Percentiles rank a stretch among this genome's conserved stretches.
Conservation (phyloP, 2,888 invertebrate genomes). For the Petrophora chlorosata region DNA sequence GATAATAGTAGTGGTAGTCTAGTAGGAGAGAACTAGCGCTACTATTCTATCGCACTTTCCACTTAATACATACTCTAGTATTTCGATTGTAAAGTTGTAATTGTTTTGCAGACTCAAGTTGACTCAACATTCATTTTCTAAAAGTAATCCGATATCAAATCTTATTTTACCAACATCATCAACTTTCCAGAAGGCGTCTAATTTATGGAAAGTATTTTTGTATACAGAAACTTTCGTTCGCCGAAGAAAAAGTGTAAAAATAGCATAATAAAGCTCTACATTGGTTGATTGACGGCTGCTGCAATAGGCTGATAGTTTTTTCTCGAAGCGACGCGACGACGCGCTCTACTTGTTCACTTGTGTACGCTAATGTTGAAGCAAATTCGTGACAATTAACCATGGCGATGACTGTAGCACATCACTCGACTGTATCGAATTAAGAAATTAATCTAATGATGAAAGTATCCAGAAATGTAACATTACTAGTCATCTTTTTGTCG, state of each 20-base stretch:
- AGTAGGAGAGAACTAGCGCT: no score
- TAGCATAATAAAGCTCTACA: slow-evolving; percentile 48
- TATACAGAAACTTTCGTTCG: slow-evolving; percentile 50
- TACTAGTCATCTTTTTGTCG: no score
- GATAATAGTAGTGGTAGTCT: no score
- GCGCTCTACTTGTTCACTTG: slow-evolving; percentile 57
- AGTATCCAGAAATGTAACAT: background rate
- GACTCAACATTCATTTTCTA: background rate
- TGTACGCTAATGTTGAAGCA: slow-evolving; percentile 54
- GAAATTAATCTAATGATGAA: slow-evolving; percentile 12
- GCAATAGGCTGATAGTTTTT: slow-evolving; percentile 50
- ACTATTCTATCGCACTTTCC: no score
- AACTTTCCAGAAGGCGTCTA: slow-evolving; percentile 46
- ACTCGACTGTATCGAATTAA: slow-evolving; percentile 19
- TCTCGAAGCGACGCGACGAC: slow-evolving; percentile 44
- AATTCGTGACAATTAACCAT: slow-evolving; percentile 54
- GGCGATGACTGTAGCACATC: slow-evolving; percentile 39
- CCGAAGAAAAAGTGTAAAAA: slow-evolving; percentile 50
- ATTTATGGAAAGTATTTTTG: slow-evolving; percentile 62
- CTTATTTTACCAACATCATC: slow-evolving; percentile 1
- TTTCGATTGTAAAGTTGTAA: no score
- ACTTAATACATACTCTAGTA: no score
- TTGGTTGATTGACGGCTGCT: slow-evolving; percentile 51
- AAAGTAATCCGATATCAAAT: slow-evolving; percentile 1
- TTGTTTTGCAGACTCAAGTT: no score